Evolutionary conservation across 2,888 invertebrate genomes (phyloP).

Genomic region (Ptychoptera albimana): DNA sequence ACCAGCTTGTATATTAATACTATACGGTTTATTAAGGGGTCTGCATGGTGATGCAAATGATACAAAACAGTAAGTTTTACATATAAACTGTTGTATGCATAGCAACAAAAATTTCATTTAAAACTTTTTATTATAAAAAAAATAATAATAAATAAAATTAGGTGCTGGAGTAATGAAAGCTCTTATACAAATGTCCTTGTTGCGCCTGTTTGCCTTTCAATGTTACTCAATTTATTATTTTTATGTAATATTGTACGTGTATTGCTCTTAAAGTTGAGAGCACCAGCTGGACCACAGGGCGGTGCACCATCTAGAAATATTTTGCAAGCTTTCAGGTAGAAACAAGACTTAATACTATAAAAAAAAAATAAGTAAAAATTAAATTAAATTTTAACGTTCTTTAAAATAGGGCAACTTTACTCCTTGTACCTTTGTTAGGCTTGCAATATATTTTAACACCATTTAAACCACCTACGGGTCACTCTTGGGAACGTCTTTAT

Average conservation of each 20-base stretch:
- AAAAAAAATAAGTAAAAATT: not conserved
- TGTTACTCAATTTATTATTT: constrained; percentile 68
- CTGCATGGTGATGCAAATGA: constrained; percentile 33
- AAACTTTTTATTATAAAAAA: no score
- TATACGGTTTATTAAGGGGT: constrained; percentile 51
- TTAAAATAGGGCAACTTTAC: constrained; percentile 54
- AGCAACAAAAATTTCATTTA: not conserved
- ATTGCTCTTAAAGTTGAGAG: constrained; percentile 63
- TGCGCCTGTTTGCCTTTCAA: constrained; percentile 61
- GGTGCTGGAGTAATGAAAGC: constrained; percentile 65
- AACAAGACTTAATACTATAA: not conserved
- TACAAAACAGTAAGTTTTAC: constrained; percentile 39
- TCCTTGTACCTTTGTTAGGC: constrained; percentile 81
- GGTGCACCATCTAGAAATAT: constrained; percentile 53
- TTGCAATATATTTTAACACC: constrained; percentile 81
- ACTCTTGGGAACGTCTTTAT: constrained; percentile 61
- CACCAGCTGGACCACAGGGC: constrained; percentile 44
- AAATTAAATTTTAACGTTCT: constrained; percentile 1
- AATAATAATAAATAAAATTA: constrained; percentile 16
- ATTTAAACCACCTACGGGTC: constrained; percentile 55
- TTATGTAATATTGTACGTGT: constrained; percentile 83
- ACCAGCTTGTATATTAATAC: constrained; percentile 47
- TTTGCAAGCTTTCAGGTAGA: constrained; percentile 54
- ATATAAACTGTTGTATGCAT: not conserved
- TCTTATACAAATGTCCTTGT: constrained; percentile 56